phyloP scores from a whole-genome alignment of 2,888 invertebrate species.

The Fissipunctia ypsillon region DNA sequence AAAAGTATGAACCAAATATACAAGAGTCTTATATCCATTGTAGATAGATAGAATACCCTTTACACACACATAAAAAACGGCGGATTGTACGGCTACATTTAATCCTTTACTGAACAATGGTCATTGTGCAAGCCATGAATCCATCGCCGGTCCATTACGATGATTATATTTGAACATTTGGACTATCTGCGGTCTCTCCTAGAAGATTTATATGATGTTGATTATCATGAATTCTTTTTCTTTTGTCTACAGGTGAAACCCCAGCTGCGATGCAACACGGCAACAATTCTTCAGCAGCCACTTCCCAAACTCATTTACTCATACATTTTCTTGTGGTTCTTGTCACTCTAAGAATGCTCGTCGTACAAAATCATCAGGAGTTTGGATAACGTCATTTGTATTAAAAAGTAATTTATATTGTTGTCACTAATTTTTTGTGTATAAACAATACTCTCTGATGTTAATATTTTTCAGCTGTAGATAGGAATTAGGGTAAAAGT shows the following conservation, averaged over 20 bases:
- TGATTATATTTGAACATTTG: slow-evolving; percentile 39
- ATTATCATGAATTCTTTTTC: not conserved
- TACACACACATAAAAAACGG: too few species aligned
- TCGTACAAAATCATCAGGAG: slow-evolving; percentile 74
- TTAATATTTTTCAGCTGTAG: slow-evolving; percentile 65
- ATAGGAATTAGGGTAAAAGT: slow-evolving; percentile 20
- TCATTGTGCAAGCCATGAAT: slow-evolving; percentile 25
- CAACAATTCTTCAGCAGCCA: slow-evolving; percentile 85
- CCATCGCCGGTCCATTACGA: slow-evolving; percentile 36
- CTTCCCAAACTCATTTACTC: slow-evolving; percentile 67
- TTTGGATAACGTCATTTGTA: slow-evolving; percentile 79
- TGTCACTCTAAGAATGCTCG: slow-evolving; percentile 71
- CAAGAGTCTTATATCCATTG: slow-evolving; percentile 11
- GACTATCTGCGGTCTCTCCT: not conserved
- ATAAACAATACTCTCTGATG: slow-evolving; percentile 65
- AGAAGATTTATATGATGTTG: not conserved
- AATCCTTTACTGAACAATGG: slow-evolving; percentile 38
- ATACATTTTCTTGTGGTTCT: slow-evolving; percentile 71
- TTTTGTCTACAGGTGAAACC: slow-evolving; percentile 91
- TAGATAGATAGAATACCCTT: too few species aligned
- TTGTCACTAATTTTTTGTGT: slow-evolving; percentile 61
- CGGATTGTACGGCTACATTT: slow-evolving; percentile 30
- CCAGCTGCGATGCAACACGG: slow-evolving; percentile 94
- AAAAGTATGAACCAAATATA: slow-evolving; percentile 31
- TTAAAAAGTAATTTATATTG: slow-evolving; percentile 33